Evolutionary conservation across 1,140 invertebrate species (phyloP), one percentile per base, ranked within the genome.

Genomic region (Calliopsis andreniformis): DNA sequence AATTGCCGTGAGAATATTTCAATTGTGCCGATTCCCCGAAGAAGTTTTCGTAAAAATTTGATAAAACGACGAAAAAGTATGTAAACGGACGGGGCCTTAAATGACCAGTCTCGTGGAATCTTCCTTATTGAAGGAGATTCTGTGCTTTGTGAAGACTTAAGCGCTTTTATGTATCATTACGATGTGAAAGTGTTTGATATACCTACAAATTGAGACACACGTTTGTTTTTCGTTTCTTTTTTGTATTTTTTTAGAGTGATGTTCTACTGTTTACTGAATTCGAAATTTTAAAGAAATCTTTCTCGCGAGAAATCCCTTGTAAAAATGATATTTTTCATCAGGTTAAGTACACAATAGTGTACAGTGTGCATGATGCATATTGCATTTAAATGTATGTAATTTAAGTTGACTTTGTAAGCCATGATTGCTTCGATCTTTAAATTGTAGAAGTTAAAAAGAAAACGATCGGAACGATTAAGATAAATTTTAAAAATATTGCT

Each of bases 131-230:
- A 53, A 12, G 23, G 20, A 49, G 18, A 35, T 58, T 28, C n/a
- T n/a, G 66, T 18, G 35, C 45, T 32, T 14, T 3, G 1, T 20
- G 45, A 47, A 35, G 12, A 49, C 53, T 30, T 12, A 39, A 82
- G 64, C 47, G 53, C 39, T 70, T 64, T n/a, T n/a, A n/a, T n/a
- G 59, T 63, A 73, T 56, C 23, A 77, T 67, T 51, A 14, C 76
- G 47, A 75, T 70, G 77, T 45, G 51, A 63, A 76, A 45, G 35
- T n/a, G 3, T 66, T 66, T 28, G 23, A 66, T 68, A 42, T 47
- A 42, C 8, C 5, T 80, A 14, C 20, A 47, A 25, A 42, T 72
- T 72, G 23, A 16, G 16, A n/a, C 35, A 18, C 43, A 45, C 12
- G 10, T 30, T 6, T 12, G 16, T 64, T 49, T 14, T 5, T 7